These are phyloP conservation scores for Trichosurus vulpecula DNA, from an alignment of 2,797 vertebrate genomes.

Conservation along the genomic window DNA sequence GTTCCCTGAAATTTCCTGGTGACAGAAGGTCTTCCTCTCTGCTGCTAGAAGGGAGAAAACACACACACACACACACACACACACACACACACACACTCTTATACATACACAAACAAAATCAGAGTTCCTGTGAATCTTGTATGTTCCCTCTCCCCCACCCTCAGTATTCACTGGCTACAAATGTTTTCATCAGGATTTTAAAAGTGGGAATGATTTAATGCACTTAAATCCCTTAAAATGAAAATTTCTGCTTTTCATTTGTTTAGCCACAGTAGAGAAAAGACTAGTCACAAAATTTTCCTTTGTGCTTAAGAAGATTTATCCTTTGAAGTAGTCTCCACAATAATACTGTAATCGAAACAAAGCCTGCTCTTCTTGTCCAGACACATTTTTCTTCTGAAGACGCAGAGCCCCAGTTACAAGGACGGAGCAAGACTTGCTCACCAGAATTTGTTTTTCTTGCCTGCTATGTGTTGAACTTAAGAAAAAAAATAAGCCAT, in stretches of 20 bases:
- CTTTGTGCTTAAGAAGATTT: constrained; percentile 77
- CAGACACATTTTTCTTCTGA: constrained; percentile 78
- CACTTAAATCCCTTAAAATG: constrained; percentile 78
- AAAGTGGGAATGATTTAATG: constrained; percentile 76
- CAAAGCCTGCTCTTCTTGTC: constrained; percentile 79
- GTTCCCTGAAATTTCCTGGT: constrained; percentile 15
- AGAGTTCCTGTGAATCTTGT: constrained; percentile 69
- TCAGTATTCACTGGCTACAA: constrained; percentile 24
- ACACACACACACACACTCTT: constrained; percentile 34
- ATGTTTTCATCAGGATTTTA: constrained; percentile 78
- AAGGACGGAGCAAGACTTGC: constrained; percentile 69
- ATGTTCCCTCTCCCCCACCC: constrained; percentile 37
- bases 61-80: constrained; percentile 46
- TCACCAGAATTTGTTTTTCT: constrained; percentile 67
- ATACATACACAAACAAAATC: constrained; percentile 61
- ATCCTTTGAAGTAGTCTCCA: constrained; percentile 82
- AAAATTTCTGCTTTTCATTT: constrained; percentile 81
- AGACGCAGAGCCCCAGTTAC: constrained; percentile 67
- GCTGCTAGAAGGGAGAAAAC: constrained; percentile 27
- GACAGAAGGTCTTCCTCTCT: constrained; percentile 73
- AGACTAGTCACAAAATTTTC: constrained; percentile 83
- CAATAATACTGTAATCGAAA: constrained; percentile 80
- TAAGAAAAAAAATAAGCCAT: constrained; percentile 70
- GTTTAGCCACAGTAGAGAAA: constrained; percentile 84
- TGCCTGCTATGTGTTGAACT: constrained; percentile 76